Conservation (phyloP, 92 coral and sea anemone genomes). For the Paragorgia papillata region DNA sequence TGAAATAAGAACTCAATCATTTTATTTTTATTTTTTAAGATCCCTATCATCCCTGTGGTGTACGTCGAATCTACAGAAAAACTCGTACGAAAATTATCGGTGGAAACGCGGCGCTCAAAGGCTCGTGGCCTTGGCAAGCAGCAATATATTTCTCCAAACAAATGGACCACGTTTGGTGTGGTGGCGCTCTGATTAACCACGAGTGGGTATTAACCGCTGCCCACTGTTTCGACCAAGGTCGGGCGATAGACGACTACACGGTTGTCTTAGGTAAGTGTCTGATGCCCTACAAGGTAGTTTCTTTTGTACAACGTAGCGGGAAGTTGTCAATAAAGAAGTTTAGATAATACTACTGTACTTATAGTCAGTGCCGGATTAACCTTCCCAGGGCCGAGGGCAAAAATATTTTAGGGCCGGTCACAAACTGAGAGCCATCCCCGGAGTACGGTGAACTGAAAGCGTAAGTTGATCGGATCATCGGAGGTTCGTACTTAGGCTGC, state of each 20-base stretch:
- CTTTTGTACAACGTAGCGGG: too few relatives aligned
- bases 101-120: conserved; percentile 52
- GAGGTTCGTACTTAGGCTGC: too few relatives aligned
- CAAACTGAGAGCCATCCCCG: too few relatives aligned
- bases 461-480: too few relatives aligned
- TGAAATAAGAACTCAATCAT: too few relatives aligned
- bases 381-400: too few relatives aligned
- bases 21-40: conserved; percentile 4
- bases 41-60: conserved; percentile 37
- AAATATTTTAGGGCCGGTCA: too few relatives aligned
- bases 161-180: conserved; percentile 17
- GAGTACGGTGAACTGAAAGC: too few relatives aligned
- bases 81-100: conserved; percentile 57
- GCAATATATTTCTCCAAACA: conserved; percentile 26
- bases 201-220: conserved; percentile 31
- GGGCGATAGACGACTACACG: background rate
- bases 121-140: conserved; percentile 70
- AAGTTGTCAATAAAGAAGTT: too few relatives aligned
- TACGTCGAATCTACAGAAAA: conserved; percentile 14
- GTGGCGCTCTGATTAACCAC: conserved; percentile 31
- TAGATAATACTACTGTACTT: too few relatives aligned
- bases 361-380: too few relatives aligned
- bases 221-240: conserved; percentile 33
- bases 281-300: background rate
- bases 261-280: conserved; percentile 29